A percentile compares a stretch with the other conserved stretches of the same genome.
Evolutionary conservation across 30 jellyfish, hydroid and myxozoan genomes (phyloP).

Genomic region (Clytia hemisphaerica): DNA sequence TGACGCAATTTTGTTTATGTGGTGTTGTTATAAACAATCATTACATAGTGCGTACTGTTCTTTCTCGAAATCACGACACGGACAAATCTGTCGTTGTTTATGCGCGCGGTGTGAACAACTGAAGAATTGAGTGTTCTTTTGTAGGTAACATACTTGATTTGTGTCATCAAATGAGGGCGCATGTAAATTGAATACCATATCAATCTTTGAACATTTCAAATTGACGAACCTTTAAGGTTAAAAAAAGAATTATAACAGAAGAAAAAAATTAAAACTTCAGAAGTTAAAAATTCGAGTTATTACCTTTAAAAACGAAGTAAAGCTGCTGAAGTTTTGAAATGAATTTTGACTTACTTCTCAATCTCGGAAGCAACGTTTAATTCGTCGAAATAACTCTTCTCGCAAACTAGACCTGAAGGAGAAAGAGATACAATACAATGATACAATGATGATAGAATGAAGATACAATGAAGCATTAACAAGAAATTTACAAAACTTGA

Average conservation of each 20-base stretch:
- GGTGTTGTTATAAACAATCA: slow-evolving; percentile 58
- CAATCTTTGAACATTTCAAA: slow-evolving; percentile 24
- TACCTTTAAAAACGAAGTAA: too few species aligned
- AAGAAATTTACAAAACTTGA: neutral
- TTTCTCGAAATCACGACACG: slow-evolving; percentile 69
- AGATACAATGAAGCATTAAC: neutral
- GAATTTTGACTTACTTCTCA: slow-evolving; percentile 13
- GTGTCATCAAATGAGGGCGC: slow-evolving; percentile 64
- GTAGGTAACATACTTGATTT: slow-evolving; percentile 44
- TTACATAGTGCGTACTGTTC: slow-evolving; percentile 78
- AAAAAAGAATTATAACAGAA: neutral
- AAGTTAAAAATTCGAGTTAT: neutral
- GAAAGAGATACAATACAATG: neutral
- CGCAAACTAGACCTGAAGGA: slow-evolving; percentile 50
- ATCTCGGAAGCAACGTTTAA: slow-evolving; percentile 6
- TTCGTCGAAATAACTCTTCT: slow-evolving; percentile 41
- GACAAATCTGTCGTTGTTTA: slow-evolving; percentile 52
- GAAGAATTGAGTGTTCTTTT: slow-evolving; percentile 36
- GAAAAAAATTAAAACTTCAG: neutral
- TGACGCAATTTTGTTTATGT: too few species aligned
- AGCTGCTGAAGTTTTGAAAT: neutral
- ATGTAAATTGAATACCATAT: slow-evolving; percentile 14
- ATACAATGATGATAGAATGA: neutral
- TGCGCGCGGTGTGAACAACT: slow-evolving; percentile 61
- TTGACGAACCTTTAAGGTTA: slow-evolving; percentile 1